Evolutionary conservation across 53 echinoderm and acorn worm genomes (phyloP).

Genomic region (Paracentrotus lividus): DNA sequence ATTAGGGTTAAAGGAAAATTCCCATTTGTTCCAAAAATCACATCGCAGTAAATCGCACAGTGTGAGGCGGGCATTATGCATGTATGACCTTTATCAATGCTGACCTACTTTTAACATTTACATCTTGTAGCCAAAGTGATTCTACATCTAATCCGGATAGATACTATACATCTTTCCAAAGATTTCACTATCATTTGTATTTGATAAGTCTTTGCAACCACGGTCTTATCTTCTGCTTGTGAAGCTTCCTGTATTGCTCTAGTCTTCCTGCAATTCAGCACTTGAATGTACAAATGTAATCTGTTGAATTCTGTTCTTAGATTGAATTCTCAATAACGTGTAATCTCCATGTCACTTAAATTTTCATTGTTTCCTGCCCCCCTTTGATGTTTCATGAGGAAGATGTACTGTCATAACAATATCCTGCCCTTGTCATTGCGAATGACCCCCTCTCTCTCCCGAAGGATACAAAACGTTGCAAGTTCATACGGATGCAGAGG

Average conservation of each 20-base stretch:
- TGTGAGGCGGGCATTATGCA: no score
- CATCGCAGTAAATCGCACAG: no score
- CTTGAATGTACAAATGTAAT: not conserved
- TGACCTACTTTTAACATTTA: no score
- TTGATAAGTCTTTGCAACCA: not conserved
- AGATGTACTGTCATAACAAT: slow-evolving; percentile 1
- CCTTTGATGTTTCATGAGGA: not conserved
- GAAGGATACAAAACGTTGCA: slow-evolving; percentile 2
- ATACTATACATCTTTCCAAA: no score
- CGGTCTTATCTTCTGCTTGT: not conserved
- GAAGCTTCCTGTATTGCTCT: not conserved
- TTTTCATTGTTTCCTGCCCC: not conserved
- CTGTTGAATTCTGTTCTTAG: not conserved
- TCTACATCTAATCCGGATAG: no score
- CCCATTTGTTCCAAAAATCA: no score
- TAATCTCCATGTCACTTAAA: not conserved
- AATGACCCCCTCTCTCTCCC: not conserved
- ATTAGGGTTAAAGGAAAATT: no score
- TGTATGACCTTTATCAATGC: no score
- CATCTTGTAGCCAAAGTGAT: no score
- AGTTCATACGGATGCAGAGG: not conserved
- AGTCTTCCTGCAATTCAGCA: not conserved
- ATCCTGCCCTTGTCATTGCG: slow-evolving; percentile 10
- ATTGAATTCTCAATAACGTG: not conserved
- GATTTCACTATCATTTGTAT: no score